Base-by-base conservation (phyloP, 2,888 invertebrate genomes). In the Ornithoptera alexandrae region DNA sequence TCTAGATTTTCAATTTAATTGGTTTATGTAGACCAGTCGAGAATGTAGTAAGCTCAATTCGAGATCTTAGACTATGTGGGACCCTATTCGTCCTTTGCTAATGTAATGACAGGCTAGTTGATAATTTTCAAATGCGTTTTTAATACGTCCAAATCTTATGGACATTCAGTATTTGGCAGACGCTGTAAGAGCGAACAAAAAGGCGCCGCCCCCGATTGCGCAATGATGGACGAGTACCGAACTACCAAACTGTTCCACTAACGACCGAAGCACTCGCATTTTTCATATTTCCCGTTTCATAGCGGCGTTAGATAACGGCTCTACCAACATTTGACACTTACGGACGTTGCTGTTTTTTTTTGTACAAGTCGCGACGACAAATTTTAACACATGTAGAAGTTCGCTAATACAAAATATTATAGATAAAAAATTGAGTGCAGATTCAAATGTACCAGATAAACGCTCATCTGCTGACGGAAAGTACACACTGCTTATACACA, bases 141-240 rank as follows among this genome's bases (percentile, higher is more conserved):
- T 46, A 46, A 12, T 46, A 46, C 12, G 18, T 53, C 53, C 53
- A n/a, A 7, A n/a, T 53, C 53, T 53, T 53, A 53, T 7, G n/a
- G 15, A 4, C n/a, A 59, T 65, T 17, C 8, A 18, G 50, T 17
- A 58, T 50, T 69, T 69, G 59, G 63, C 68, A 68, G 64, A 71
- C 71, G 71, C 65, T 72, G 68, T 59, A 65, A 73, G 73, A 73
- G 66, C 68, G 65, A 77, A 74, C 78, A 78, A 79, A 84, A 83
- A 82, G 81, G 81, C 78, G 79, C 75, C 79, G 77, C 77, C 77
- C 30, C 81, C 87, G 89, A 90, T 89, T 87, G 88, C 85, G 86
- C 81, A 87, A 22, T 89, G 89, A 90, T 88, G 86, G 81, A 89
- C 86, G 88, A 84, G 77, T 84, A 78, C 78, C 81, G 83, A 83